A percentile compares a stretch with the other conserved stretches of the same genome.
Evolutionary conservation across 1,140 invertebrate genomes (phyloP).

Genomic region (Pemphigus obesinymphae): DNA sequence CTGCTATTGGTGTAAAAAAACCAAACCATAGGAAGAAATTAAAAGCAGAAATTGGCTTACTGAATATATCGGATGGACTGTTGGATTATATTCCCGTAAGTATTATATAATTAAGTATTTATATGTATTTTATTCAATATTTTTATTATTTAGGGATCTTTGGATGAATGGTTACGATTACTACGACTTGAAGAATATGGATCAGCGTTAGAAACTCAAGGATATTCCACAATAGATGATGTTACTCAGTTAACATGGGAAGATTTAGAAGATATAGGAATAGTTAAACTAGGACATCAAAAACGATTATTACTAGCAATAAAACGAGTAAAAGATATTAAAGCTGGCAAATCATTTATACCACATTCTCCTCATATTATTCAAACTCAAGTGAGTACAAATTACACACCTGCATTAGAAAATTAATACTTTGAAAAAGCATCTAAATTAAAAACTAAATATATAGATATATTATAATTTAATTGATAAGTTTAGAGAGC

Average conservation of each 20-base stretch:
- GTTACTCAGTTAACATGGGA: constrained; percentile 95
- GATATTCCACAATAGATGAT: constrained; percentile 88
- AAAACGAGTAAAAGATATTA: constrained; percentile 92
- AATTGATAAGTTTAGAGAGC: neutral
- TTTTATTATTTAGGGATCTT: constrained; percentile 61
- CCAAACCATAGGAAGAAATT: constrained; percentile 93
- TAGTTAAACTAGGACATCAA: constrained; percentile 90
- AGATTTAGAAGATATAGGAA: constrained; percentile 98
- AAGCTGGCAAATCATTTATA: constrained; percentile 73
- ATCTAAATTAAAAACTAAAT: neutral
- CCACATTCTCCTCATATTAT: constrained; percentile 44
- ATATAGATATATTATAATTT: neutral
- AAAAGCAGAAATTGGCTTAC: constrained; percentile 91
- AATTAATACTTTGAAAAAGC: neutral
- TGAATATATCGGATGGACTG: constrained; percentile 89
- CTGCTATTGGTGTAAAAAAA: constrained; percentile 87
- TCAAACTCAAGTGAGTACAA: constrained; percentile 44
- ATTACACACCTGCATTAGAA: neutral
- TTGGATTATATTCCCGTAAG: constrained; percentile 87
- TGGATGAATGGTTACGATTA: constrained; percentile 89
- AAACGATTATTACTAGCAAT: constrained; percentile 97
- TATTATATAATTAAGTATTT: constrained; percentile 47
- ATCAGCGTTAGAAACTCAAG: constrained; percentile 80
- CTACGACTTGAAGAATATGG: constrained; percentile 88
- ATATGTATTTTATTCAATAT: neutral